Percentiles rank a stretch among this genome's conserved stretches.
Evolutionary conservation across 2,113 vertebrate species (phyloP).

Genomic region (Chaetops frenatus): DNA sequence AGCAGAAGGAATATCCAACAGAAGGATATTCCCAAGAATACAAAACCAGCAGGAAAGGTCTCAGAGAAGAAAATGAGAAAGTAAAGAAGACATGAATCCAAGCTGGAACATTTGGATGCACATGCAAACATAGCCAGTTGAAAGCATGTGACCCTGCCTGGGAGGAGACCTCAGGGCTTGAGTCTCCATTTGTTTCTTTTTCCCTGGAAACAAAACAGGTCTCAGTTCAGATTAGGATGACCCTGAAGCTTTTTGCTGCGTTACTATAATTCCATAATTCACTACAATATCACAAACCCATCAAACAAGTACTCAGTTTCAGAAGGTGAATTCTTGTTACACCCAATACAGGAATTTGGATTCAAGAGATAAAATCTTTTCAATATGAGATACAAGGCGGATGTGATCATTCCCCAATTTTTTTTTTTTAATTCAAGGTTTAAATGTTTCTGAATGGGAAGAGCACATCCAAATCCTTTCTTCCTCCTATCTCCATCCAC

Average conservation of each 20-base stretch:
- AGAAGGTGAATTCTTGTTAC: background rate
- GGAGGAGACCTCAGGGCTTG: background rate
- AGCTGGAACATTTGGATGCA: background rate
- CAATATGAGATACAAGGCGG: background rate
- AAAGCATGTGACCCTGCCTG: background rate
- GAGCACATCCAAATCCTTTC: background rate
- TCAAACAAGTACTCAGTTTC: background rate
- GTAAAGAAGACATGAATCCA: background rate
- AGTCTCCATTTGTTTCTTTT: background rate
- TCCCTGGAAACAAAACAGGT: background rate
- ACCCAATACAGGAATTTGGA: background rate
- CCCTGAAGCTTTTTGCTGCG: background rate
- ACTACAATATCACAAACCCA: background rate
- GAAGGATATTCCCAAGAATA: background rate
- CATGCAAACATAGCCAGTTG: fast-evolving
- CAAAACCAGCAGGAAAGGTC: background rate
- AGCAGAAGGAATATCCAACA: background rate
- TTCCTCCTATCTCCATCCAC: background rate
- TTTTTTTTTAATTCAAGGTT: background rate
- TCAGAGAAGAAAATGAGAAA: background rate
- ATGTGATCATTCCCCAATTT: background rate
- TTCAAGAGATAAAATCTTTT: background rate
- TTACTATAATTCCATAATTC: background rate
- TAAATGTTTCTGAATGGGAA: background rate
- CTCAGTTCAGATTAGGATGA: background rate